Base-by-base conservation (phyloP, 2,113 vertebrate genomes). In the Cyrtonyx montezumae region DNA sequence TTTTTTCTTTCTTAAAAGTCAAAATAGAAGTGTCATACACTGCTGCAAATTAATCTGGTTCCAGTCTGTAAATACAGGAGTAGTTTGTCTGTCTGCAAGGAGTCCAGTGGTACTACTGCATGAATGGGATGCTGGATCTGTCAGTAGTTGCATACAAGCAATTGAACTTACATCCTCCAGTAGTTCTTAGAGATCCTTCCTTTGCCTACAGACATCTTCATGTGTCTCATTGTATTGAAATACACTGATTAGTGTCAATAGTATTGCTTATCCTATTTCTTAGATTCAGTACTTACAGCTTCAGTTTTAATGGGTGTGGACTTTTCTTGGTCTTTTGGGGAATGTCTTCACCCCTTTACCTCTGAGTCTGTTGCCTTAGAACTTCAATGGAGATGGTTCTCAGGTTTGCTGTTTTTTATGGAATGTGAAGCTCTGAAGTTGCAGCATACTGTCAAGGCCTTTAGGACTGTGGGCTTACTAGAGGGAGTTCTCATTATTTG, bases 221-320 rank as follows among this genome's bases (percentile, higher is more conserved):
- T 92, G 56, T 91, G 96, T 95, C 95, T 70, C 87, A 84, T 71
- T 90, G 87, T 90, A 78, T 20, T 91, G 85, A 93, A 95, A 93
- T 68, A 65, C 90, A 85, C 58, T 69, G 70, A 83, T 87, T 46
- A 30, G 79, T 18, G 23, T 85, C 80, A 87, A 42, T 95, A 93
- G 42, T 89, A 79, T 86, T 94, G 63, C 68, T 77, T 91, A 68
- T 87, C 34, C 18, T 59, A n/a, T 32, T 84, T 28, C 48, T 69
- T 37, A 62, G 43, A 23, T 69, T 13, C 53, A 61, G 42, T 71
- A 56, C 91, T 88, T 55, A 65, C 77, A 91, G 68, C 85, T 94
- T 70, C 19, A 94, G 96, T 96, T 89, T 93, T 80, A 51, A 49
- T 63, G 40, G 45, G 53, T 81, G 17, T 84, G 78, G 91, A 91